Evolutionary conservation across 2,888 invertebrate species (phyloP).

Genomic region (Bellardia bayeri): DNA sequence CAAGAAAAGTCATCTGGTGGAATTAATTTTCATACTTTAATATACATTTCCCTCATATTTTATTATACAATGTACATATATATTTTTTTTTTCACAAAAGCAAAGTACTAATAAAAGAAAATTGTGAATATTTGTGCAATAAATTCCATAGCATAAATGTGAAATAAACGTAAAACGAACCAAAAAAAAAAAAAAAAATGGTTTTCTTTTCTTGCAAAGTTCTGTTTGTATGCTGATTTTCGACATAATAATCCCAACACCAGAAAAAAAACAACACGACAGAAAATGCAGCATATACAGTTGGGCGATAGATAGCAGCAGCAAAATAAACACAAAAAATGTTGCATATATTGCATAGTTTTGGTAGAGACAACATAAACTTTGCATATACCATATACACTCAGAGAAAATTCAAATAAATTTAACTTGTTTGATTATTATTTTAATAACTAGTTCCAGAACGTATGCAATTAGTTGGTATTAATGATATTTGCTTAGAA

Average conservation of each 20-base stretch:
- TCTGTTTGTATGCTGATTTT: conserved; percentile 62
- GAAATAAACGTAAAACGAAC: conserved; percentile 61
- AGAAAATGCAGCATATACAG: conserved; percentile 58
- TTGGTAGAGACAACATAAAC: conserved; percentile 58
- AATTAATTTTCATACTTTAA: conserved; percentile 50
- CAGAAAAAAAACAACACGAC: conserved; percentile 2
- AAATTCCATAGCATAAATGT: conserved; percentile 58
- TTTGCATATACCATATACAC: conserved; percentile 42
- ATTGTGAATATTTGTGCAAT: conserved; percentile 35
- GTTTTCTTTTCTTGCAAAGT: conserved; percentile 35
- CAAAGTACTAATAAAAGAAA: conserved; percentile 33
- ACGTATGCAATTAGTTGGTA: no score
- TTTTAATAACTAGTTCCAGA: neutral
- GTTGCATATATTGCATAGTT: conserved; percentile 70
- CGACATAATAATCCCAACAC: conserved; percentile 59
- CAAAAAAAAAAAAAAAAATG: conserved; percentile 39
- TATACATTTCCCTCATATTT: neutral
- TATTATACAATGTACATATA: neutral
- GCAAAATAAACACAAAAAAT: conserved; percentile 35
- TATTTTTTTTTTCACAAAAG: neutral
- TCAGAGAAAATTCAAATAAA: conserved; percentile 11
- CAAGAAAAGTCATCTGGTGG: conserved; percentile 12
- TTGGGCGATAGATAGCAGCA: conserved; percentile 54
- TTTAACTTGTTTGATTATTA: no score
- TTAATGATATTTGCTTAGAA: no score